Conservation (phyloP, 2,113 vertebrate species). For the Ceuthmochares aereus region DNA sequence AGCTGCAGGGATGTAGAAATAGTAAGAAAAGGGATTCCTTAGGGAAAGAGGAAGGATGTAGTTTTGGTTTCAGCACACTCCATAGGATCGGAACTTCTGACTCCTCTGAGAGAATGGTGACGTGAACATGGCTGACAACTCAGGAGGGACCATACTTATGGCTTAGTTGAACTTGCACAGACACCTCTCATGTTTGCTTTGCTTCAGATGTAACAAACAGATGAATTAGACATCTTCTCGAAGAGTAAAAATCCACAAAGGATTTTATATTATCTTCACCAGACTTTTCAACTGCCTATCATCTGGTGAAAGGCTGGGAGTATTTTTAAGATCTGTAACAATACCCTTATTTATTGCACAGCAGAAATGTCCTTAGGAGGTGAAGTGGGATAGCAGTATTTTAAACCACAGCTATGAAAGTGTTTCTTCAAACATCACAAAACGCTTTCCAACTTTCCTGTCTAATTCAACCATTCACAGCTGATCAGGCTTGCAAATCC, state of each 20-base stretch:
- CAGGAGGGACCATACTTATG: rapidly evolving
- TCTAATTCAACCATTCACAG: neutral
- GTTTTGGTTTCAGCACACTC: neutral
- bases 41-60: neutral
- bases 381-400: neutral
- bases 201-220: neutral
- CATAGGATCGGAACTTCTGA: neutral
- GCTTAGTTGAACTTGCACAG: neutral
- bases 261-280: neutral
- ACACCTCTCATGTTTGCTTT: neutral
- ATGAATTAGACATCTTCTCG: neutral
- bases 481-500: neutral
- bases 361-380: neutral
- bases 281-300: neutral
- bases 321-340: neutral
- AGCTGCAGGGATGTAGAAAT: neutral
- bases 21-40: neutral
- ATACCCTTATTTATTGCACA: neutral
- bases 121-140: rapidly evolving
- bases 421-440: neutral
- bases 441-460: neutral
- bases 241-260: neutral
- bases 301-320: neutral
- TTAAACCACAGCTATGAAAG: neutral
- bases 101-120: neutral